These are phyloP conservation scores for Battus philenor DNA, from an alignment of 1,140 invertebrate genomes.

Conservation along the genomic window DNA sequence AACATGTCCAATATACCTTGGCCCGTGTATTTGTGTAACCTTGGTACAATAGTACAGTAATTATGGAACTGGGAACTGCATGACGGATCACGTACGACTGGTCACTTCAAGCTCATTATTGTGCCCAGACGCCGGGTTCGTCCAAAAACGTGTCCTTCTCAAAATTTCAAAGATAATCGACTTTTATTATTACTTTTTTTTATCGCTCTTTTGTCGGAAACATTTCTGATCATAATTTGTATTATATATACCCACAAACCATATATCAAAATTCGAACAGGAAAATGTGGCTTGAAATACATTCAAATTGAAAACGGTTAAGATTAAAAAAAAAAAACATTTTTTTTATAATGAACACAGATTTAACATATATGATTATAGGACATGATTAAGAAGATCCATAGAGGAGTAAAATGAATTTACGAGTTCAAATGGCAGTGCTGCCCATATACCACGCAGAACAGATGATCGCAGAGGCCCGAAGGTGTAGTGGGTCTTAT, in stretches of 20 bases:
- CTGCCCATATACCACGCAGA: no score
- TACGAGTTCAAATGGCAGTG: no score
- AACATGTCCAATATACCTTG: neutral
- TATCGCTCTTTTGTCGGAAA: constrained; percentile 23
- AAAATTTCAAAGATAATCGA: constrained; percentile 48
- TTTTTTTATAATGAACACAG: no score
- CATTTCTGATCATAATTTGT: constrained; percentile 21
- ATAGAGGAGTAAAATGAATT: no score
- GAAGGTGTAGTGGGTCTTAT: no score
- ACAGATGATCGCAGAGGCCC: no score
- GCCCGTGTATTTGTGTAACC: neutral
- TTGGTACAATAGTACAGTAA: no score
- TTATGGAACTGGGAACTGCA: no score
- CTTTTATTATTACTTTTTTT: constrained; percentile 38
- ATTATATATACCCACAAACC: constrained; percentile 15
- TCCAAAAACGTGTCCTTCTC: constrained; percentile 44
- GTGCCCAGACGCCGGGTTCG: constrained; percentile 24
- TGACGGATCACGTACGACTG: constrained; percentile 23
- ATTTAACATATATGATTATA: no score
- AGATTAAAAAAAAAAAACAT: no score
- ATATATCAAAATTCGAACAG: neutral
- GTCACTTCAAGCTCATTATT: constrained; percentile 38
- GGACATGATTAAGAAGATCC: no score
- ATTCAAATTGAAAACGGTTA: no score
- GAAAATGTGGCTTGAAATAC: neutral